Base-by-base conservation (phyloP, 2,113 vertebrate species). In the Amphilophus citrinellus region DNA sequence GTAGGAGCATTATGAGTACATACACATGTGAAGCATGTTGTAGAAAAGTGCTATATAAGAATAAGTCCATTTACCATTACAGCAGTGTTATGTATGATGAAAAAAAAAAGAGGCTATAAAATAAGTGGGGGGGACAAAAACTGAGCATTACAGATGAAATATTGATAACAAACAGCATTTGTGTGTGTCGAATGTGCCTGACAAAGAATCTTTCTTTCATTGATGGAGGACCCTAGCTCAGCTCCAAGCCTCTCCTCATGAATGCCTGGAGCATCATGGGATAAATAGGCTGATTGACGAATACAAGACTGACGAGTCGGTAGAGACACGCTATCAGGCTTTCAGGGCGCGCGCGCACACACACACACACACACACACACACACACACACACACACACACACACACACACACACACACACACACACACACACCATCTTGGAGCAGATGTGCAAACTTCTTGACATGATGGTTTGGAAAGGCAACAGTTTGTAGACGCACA, bases 261-360 rank as follows among this genome's bases (percentile, higher is more conserved):
- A 39, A 39, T 39, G 37, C 89, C 82, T 7, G 37, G 7, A 65
- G 89, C 61, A 0, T 59, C 78, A 75, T 27, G 7, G n/a, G 59
- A 91, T 83, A 79, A 93, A 91, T 85, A 53, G 58, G 30, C 59
- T 44, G 63, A 89, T 88, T 93, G 82, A 84, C 4, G 5, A 84
- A 22, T 30, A 59, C 1, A 14, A 32, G 62, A 27, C 2, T 27
- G 27, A 27, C 30, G 50, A 17, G 62, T 82, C 68, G 22, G 32
- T 58, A 50, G 10, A 75, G 27, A 79, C 32, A 62, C 2, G 4
- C 24, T 10, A 81, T 61, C 15, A 24, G 56, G 27, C n/a, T 10
- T 79, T 61, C 15, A 30, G 47, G 39, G 6, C 44, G 66, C 44
- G 65, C 30, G 14, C 35, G 4, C 53, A 66, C 37, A 66, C 63